These are phyloP conservation scores for Dreissena rostriformis DNA, from an alignment of 1,140 invertebrate species.

Conservation along the genomic window DNA sequence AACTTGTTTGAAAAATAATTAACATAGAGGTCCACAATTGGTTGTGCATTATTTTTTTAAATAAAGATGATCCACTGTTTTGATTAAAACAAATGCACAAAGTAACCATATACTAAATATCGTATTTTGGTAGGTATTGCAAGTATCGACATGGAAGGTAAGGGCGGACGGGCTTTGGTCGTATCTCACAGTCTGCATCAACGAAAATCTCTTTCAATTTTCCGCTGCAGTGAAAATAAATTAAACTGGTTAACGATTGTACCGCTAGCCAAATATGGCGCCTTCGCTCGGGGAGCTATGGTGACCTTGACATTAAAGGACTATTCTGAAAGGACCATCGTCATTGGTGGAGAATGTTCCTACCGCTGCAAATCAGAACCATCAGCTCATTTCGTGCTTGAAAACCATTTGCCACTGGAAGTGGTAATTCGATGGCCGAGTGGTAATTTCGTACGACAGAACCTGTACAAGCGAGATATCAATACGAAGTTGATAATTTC, in stretches of 20 bases:
- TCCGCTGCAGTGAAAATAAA: not conserved
- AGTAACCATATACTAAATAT: not conserved
- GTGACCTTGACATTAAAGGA: constrained; percentile 30
- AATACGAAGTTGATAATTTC: constrained; percentile 10
- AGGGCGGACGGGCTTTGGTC: constrained; percentile 31
- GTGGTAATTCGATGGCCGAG: constrained; percentile 31
- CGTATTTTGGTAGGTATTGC: constrained; percentile 20
- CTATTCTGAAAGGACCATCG: not conserved
- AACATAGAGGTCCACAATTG: too few species aligned
- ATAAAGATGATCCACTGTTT: too few species aligned
- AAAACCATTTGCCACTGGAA: not conserved
- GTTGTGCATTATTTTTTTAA: too few species aligned
- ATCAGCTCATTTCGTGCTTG: constrained; percentile 48
- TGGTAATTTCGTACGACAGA: constrained; percentile 16
- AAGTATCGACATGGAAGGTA: constrained; percentile 30
- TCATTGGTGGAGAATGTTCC: constrained; percentile 53
- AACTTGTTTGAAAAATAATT: too few species aligned
- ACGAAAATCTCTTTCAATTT: constrained; percentile 19
- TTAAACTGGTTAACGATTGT: constrained; percentile 46
- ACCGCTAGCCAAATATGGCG: constrained; percentile 33
- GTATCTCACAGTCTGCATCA: constrained; percentile 11
- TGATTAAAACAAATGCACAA: too few species aligned
- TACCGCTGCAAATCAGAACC: constrained; percentile 55
- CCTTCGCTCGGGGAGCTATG: constrained; percentile 20
- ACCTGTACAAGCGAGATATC: constrained; percentile 27